phyloP scores from a whole-genome alignment of 2,888 invertebrate genomes.

The Limnephilus auricula region DNA sequence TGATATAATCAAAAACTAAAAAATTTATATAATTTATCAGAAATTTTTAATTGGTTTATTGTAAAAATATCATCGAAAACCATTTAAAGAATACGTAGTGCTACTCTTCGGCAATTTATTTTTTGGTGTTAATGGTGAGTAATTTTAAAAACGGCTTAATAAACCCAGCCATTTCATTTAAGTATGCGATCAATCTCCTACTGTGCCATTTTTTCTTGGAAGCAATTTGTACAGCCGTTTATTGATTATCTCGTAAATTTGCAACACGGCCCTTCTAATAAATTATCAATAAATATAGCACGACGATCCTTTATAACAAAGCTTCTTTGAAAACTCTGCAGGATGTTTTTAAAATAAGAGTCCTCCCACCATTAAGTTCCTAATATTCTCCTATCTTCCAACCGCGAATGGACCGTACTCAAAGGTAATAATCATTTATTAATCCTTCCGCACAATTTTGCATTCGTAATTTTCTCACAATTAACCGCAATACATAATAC shows the following conservation, averaged over 20 bases:
- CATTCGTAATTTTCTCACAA: conserved; percentile 42
- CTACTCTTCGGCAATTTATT: too few species aligned
- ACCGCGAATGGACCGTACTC: conserved; percentile 44
- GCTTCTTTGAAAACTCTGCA: conserved; percentile 25
- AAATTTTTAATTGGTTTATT: too few species aligned
- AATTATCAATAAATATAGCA: conserved; percentile 31
- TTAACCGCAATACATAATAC: conserved; percentile 31
- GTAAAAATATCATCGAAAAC: too few species aligned
- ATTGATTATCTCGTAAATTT: conserved; percentile 19
- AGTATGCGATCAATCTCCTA: neutral
- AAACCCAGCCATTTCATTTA: neutral
- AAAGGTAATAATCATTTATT: conserved; percentile 51
- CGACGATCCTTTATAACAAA: conserved; percentile 24
- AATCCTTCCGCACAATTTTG: conserved; percentile 39
- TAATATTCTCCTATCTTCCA: neutral
- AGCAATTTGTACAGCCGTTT: neutral
- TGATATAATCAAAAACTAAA: too few species aligned
- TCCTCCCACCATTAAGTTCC: conserved; percentile 13
- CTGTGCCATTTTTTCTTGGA: neutral
- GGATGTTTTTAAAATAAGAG: conserved; percentile 27
- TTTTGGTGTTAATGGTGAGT: neutral
- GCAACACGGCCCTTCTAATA: conserved; percentile 9
- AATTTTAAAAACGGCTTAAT: neutral
- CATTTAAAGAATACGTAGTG: too few species aligned
- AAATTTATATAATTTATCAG: too few species aligned